These are phyloP conservation scores for Brienomyrus longianalis DNA, from an alignment of 2,113 vertebrate genomes.

Conservation along the genomic window DNA sequence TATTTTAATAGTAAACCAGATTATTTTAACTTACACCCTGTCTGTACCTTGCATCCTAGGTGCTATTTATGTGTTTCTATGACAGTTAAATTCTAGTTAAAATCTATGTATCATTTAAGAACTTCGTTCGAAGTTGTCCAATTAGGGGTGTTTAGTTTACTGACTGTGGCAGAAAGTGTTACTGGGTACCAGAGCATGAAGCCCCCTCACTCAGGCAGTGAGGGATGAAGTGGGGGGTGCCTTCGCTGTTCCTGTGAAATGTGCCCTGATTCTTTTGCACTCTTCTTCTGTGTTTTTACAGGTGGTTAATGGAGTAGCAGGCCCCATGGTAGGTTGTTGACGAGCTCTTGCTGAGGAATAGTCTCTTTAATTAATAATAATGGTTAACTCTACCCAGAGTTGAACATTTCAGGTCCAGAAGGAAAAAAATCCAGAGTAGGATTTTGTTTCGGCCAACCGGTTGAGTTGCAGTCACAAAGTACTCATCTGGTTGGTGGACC, in stretches of 20 bases:
- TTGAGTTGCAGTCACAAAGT: background rate
- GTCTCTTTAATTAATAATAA: background rate
- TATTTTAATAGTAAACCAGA: background rate
- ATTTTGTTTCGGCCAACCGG: background rate
- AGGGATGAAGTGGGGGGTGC: background rate
- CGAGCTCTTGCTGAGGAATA: background rate
- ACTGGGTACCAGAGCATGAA: slow-evolving; percentile 64
- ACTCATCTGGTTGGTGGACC: background rate
- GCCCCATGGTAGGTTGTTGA: slow-evolving; percentile 73
- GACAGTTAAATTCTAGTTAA: background rate
- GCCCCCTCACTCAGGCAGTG: background rate
- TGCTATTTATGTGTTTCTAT: background rate
- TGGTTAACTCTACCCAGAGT: background rate
- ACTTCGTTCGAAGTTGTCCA: background rate
- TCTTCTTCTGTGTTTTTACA: slow-evolving; percentile 40
- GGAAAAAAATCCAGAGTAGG: background rate
- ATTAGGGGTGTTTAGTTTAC: background rate
- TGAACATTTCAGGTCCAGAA: background rate
- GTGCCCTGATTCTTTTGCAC: background rate
- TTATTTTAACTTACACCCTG: background rate
- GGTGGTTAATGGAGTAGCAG: slow-evolving; percentile 79
- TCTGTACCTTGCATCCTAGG: background rate
- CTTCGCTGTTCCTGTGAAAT: too few relatives aligned
- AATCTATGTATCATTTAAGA: background rate
- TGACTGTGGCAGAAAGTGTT: slow-evolving; percentile 53